Evolutionary conservation across 2,888 invertebrate species (phyloP), one percentile per base, ranked within the genome.

Genomic region (Drosophila paucipuncta): DNA sequence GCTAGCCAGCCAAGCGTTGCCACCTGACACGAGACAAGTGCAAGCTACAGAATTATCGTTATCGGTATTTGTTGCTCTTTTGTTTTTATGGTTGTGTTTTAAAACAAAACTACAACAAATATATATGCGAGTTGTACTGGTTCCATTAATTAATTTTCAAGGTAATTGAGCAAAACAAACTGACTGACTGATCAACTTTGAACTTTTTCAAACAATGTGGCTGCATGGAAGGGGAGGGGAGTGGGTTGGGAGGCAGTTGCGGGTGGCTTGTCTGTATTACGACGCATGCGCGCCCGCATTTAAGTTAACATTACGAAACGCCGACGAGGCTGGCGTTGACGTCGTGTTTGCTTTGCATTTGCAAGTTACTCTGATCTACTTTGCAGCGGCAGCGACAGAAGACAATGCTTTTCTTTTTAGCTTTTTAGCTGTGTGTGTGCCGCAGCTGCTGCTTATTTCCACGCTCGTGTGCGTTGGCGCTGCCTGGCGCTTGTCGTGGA

Each of bases 321-420:
- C 10, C 47, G 57, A 43, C 49, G 54, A 57, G 31, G 71, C 39
- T 66, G 22, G n/a, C 59, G 47, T 59, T 67, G 69, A 74, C 59
- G 74, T 60, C 53, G 83, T 80, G 64, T 86, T 89, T 90, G 74
- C 76, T 70, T 82, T 85, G 58, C 59, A 70, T 69, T 59, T 63
- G 71, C 64, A 22, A 57, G 62, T 70, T 65, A 69, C 74, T 78
- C 72, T 91, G 90, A 88, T 89, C 91, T 89, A 90, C 72, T 89
- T 82, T 72, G 81, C 37, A 61, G 68, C 71, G 39, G 57, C 49
- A 16, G 50, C 50, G 58, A 47, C 66, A 82, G 72, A 83, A 84
- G 79, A 89, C 88, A 89, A 83, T 90, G 89, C 73, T 91, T 91
- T 83, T 91, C 90, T 86, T 91, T 85, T 68, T 66, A 55, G 55